Percentiles rank a stretch among this genome's conserved stretches.
Evolutionary conservation across 2,888 invertebrate species (phyloP).

Genomic region (Pristionchus japonicus): DNA sequence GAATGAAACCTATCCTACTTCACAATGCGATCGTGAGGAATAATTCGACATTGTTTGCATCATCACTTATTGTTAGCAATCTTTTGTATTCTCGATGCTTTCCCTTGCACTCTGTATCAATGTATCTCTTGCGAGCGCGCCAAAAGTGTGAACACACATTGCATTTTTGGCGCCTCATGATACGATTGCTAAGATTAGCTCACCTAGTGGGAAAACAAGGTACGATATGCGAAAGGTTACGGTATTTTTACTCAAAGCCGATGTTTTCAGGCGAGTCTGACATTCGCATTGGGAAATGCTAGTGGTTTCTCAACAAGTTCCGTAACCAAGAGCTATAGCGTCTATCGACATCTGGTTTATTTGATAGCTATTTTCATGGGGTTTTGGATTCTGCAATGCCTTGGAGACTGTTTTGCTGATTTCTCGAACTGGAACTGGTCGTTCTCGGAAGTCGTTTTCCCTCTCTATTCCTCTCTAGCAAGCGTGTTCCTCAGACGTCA

Average conservation of each 20-base stretch:
- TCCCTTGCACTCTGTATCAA: constrained; percentile 4
- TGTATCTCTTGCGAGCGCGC: background rate
- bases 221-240: background rate
- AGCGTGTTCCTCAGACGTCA: background rate
- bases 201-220: background rate
- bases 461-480: background rate
- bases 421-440: background rate
- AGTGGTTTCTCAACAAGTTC: background rate
- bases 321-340: background rate
- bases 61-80: background rate
- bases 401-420: background rate
- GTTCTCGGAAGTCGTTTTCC: background rate
- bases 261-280: background rate
- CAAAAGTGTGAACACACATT: background rate
- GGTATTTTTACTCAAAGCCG: background rate
- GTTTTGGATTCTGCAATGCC: too few relatives aligned
- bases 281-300: background rate
- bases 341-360: background rate
- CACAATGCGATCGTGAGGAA: background rate
- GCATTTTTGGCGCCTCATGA: background rate
- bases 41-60: background rate
- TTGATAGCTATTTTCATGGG: background rate
- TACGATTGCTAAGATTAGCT: background rate
- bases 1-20: too few relatives aligned
- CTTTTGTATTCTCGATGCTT: background rate